Evolutionary conservation across 2,888 invertebrate genomes (phyloP), one percentile per base, ranked within the genome.

Genomic region (Drosophila nr. perissopoda): DNA sequence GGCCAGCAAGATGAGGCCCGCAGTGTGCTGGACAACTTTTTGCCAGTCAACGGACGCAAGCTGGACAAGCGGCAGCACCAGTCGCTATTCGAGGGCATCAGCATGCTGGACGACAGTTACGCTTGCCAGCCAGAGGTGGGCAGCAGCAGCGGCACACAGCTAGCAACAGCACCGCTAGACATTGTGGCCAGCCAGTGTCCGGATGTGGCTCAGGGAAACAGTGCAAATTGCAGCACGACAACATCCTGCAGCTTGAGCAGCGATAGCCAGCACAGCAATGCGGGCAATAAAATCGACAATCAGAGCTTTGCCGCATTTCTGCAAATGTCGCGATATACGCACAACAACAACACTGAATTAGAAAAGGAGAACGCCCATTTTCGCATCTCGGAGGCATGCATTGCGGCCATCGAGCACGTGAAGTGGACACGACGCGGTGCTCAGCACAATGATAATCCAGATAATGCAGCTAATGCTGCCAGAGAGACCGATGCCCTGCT

Each of bases 311-410:
- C 95, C 8, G 95, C 95, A 54, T 97, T 96, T 91, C 92, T 97
- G 36, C 95, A 96, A 4, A 96, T 96, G 27, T 95, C 95, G 56
- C 95, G 96, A 79, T 96, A 96, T 89, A 94, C 95, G 36, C 94
- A 95, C 72, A 94, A 95, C 71, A 94, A 95, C 27, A 96, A 96
- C 87, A 97, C 96, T 0, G 96, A 97, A 88, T 93, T 97, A 68
- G 97, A 97, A 87, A 93, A 97, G 89, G 97, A 97, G 93, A 97
- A 97, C 93, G 97, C 97, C 0, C 97, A 97, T 93, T 97, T 97
- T 92, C 96, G 95, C 87, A 95, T 97, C 73, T 96, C 96, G 3
- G 97, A 97, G 92, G 97, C 97, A 0, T 95, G 97, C 90, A 97
- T 97, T 75, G 95, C 96, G 11, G 97, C 96, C 18, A 96, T 97